phyloP scores from a whole-genome alignment of 2,113 vertebrate species.

The Colaptes auratus region DNA sequence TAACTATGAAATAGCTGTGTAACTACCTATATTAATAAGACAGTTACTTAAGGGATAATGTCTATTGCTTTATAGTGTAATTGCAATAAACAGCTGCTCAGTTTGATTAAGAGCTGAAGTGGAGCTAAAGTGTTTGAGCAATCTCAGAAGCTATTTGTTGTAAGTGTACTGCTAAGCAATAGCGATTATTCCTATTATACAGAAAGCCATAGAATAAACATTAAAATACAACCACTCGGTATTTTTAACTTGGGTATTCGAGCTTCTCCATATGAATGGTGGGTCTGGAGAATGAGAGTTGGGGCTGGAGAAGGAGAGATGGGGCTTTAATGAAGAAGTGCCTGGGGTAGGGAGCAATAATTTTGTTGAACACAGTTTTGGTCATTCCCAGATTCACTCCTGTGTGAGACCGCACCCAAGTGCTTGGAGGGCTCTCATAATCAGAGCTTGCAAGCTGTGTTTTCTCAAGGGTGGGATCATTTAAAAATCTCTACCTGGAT shows the following conservation, averaged over 20 bases:
- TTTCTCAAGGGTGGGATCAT: background rate
- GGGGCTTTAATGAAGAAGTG: background rate
- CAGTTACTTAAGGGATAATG: slow-evolving; percentile 76
- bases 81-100: slow-evolving; percentile 78
- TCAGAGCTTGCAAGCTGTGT: background rate
- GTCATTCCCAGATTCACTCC: background rate
- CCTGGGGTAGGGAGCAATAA: background rate
- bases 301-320: background rate
- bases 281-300: background rate
- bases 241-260: background rate
- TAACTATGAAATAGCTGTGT: slow-evolving; percentile 74
- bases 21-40: slow-evolving; percentile 80
- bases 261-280: background rate
- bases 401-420: background rate
- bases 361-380: background rate
- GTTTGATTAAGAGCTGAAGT: slow-evolving; percentile 77
- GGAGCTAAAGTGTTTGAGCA: slow-evolving; percentile 72
- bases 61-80: slow-evolving; percentile 74
- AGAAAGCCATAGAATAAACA: slow-evolving; percentile 49
- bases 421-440: background rate
- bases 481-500: background rate
- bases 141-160: slow-evolving; percentile 70
- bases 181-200: slow-evolving; percentile 61
- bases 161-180: slow-evolving; percentile 58
- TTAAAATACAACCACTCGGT: slow-evolving; percentile 22